Base-by-base conservation (phyloP, 1,140 invertebrate genomes). In the Eumaeus atala region DNA sequence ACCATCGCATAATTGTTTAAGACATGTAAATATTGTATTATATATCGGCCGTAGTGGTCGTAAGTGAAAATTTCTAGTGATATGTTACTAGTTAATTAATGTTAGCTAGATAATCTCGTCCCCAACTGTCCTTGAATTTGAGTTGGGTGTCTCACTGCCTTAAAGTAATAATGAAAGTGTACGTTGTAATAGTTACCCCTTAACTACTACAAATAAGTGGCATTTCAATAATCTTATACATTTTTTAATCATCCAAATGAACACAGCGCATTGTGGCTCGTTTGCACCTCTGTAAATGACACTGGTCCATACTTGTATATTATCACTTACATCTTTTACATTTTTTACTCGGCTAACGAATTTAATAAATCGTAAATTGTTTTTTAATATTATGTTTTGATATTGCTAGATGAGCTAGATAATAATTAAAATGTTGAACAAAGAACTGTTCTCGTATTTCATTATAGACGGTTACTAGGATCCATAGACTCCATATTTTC, bases 111-210 rank as follows among this genome's bases (percentile, higher is more conserved):
- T 87, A 87, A 84, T 83, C 75, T 87, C 79, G 78, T 83, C 74
- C 80, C 83, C 79, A 83, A 84, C 81, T 80, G 69, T 80, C 78
- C 81, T 83, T 74, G 70, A 77, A 72, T 83, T 84, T 84, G 73
- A 75, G 81, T 86, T 86, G 83, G 83, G 79, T 78, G 83, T 86
- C 83, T 86, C 83, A 86, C 83, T 86, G 83, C 83, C 83, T 86
- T 86, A 86, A 84, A 84, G 21, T 28, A 28, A 68, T 86, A 83
- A 83, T 79, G 72, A 78, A 55, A 75, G 68, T 64, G 65, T 77
- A 75, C 58, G 70, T 67, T 74, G 77, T 86, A 84, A 83, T 83
- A 78, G 70, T 83, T 80, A 82, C 67, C 66, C 68, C 66, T 72
- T 77, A 80, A 83, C 70, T 82, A 76, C 67, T 83, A 80, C 79